phyloP scores from a whole-genome alignment of 2,888 invertebrate species.

The Trichopoda pennipes region DNA sequence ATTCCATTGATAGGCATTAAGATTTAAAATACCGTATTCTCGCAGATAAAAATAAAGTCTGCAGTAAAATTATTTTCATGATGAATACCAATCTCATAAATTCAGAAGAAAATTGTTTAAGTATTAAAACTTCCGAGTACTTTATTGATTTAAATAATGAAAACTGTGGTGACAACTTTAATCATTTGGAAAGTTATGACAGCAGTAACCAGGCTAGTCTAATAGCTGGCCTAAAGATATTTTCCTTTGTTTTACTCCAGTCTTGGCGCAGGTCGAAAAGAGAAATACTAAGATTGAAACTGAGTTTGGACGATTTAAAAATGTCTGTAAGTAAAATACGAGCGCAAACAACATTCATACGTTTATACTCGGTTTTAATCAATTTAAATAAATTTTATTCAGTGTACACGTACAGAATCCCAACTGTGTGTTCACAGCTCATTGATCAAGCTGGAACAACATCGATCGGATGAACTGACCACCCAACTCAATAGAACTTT shows the following conservation, averaged over 20 bases:
- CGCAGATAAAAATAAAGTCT: neutral
- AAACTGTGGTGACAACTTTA: neutral
- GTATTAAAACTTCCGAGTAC: conserved; percentile 14
- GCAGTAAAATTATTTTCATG: neutral
- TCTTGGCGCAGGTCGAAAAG: conserved; percentile 77
- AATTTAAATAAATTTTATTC: neutral
- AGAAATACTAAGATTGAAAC: conserved; percentile 73
- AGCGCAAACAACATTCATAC: neutral
- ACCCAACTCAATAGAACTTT: conserved; percentile 71
- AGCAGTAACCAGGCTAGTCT: neutral
- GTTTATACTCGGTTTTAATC: too few relatives aligned
- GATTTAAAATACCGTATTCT: neutral
- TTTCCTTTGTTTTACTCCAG: conserved; percentile 75
- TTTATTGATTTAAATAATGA: neutral
- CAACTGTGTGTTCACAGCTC: conserved; percentile 76
- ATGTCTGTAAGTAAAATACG: conserved; percentile 68
- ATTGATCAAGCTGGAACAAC: conserved; percentile 76
- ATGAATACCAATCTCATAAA: conserved; percentile 14
- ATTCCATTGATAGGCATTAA: neutral
- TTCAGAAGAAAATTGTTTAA: neutral
- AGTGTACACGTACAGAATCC: conserved; percentile 74
- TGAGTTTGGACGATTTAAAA: conserved; percentile 71
- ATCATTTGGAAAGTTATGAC: neutral
- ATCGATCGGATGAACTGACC: conserved; percentile 75
- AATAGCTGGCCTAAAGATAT: conserved; percentile 73